Evolutionary conservation across 2,888 invertebrate genomes (phyloP), one percentile per base, ranked within the genome.

Genomic region (Meteorus colon): DNA sequence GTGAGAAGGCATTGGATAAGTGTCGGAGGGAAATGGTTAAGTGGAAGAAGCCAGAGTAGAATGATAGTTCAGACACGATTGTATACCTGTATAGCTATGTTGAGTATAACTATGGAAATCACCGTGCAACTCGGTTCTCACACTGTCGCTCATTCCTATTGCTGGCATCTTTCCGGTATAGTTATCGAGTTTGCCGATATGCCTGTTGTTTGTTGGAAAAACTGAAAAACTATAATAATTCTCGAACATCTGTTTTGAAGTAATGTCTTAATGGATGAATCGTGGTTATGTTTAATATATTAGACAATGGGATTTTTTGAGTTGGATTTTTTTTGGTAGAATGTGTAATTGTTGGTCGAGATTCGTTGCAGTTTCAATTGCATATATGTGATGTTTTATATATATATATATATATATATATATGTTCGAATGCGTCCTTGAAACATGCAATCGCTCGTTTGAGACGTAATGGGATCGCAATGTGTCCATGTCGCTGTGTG

Each of bases 71-170:
- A 62, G 31, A 27, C 62, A 62, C 62, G 62, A 62, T 29, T 62
- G 31, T 29, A 31, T 16, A 4, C 12, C 14, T 14, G 14, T 62
- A 31, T 62, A 31, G 14, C 31, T 62, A n/a, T 62, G 16, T 62
- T 62, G 62, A 29, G 84, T 86, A 86, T 86, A 86, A 87, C 87
- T 85, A 86, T 86, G 86, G 86, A 87, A 87, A 86, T 87, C 84
- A 80, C 81, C 80, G 79, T 80, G 82, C 82, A 83, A 78, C 84
- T 87, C 80, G 84, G 85, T 86, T 86, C 86, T 86, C 86, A 86
- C 86, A 86, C 86, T 84, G 82, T 84, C 79, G 80, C 71, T 73
- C 78, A 79, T 79, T 81, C 81, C 81, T 41, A 41, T 81, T 78
- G 76, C 73, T 76, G 81, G 78, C 77, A 79, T 29, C 69, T 81